Conservation (phyloP, 2,888 invertebrate species). For the Drosophila rellima region DNA sequence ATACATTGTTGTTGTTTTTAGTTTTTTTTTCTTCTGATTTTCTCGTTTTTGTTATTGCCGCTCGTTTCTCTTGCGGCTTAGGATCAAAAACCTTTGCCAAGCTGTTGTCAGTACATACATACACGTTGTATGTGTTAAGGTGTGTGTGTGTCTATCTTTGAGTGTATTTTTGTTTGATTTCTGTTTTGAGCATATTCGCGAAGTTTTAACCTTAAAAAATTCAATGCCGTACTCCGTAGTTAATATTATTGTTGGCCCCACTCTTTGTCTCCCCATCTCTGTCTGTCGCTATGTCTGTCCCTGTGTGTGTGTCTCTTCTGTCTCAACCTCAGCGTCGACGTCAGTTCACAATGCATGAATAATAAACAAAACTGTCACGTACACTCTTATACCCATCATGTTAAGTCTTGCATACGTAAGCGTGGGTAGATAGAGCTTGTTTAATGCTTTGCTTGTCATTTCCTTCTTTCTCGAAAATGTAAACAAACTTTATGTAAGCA, state of each 20-base stretch:
- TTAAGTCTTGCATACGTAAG: conserved; percentile 47
- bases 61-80: conserved; percentile 61
- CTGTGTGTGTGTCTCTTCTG: too few species aligned
- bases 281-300: too few species aligned
- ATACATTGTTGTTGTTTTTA: conserved; percentile 42
- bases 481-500: conserved; percentile 53
- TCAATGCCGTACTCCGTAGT: conserved; percentile 63
- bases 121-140: not conserved
- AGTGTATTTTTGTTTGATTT: conserved; percentile 62
- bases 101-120: not conserved
- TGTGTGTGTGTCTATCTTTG: conserved; percentile 14
- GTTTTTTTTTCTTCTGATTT: conserved; percentile 30
- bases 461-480: conserved; percentile 70
- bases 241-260: conserved; percentile 21
- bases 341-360: conserved; percentile 46
- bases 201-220: conserved; percentile 67
- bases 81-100: conserved; percentile 79
- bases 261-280: conserved; percentile 11
- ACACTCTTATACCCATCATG: conserved; percentile 29
- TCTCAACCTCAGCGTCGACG: conserved; percentile 10
- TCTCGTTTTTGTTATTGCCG: conserved; percentile 49
- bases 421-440: conserved; percentile 29
- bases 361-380: conserved; percentile 79
- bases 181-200: conserved; percentile 54
- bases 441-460: conserved; percentile 62